A percentile compares a stretch with the other conserved stretches of the same genome.
Evolutionary conservation across 1,140 invertebrate species (phyloP).

Genomic region (Cydia amplana): DNA sequence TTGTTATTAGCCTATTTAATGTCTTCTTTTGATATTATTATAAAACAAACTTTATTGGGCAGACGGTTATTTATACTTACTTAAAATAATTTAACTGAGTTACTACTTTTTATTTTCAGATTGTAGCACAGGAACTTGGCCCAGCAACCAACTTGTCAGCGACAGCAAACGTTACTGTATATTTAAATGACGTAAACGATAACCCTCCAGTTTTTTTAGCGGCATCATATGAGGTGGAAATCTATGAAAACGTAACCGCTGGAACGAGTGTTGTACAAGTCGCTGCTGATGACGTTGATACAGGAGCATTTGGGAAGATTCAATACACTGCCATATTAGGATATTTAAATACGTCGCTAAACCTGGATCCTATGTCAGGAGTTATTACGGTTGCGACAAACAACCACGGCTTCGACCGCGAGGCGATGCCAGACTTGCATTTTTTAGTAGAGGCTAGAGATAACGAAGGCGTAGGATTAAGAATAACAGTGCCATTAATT

Average conservation of each 20-base stretch:
- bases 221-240: conserved; percentile 84
- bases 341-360: conserved; percentile 86
- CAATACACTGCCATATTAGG: conserved; percentile 89
- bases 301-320: conserved; percentile 85
- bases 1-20: too few relatives aligned
- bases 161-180: conserved; percentile 87
- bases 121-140: conserved; percentile 89
- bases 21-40: too few relatives aligned
- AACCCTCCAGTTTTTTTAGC: conserved; percentile 91
- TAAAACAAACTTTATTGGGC: background rate
- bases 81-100: background rate
- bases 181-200: conserved; percentile 94
- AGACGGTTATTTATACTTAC: too few relatives aligned
- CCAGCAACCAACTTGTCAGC: conserved; percentile 86
- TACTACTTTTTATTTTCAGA: conserved; percentile 73
- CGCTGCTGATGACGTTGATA: conserved; percentile 87
- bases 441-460: conserved; percentile 92
- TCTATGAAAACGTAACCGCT: conserved; percentile 89
- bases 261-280: conserved; percentile 88
- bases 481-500: conserved; percentile 85
- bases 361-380: conserved; percentile 89
- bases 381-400: conserved; percentile 88
- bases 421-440: conserved; percentile 86
- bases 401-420: conserved; percentile 89
- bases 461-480: conserved; percentile 89